phyloP scores from a whole-genome alignment of 2,797 vertebrate genomes.

The Aldrovandia affinis region DNA sequence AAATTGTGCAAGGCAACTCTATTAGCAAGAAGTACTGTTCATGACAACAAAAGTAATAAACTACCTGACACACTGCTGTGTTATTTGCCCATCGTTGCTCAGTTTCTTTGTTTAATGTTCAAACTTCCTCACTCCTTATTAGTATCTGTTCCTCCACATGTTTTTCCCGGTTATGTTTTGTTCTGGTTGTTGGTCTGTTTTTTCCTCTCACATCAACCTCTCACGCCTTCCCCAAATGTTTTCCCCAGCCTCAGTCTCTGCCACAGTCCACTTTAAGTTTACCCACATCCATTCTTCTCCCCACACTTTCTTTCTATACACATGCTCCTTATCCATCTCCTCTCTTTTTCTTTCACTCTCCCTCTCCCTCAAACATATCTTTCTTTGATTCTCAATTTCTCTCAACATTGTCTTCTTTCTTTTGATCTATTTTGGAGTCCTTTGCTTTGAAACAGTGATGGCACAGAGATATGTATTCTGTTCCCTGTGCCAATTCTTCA shows the following conservation, averaged over 20 bases:
- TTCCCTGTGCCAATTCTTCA: not conserved
- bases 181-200: constrained; percentile 36
- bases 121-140: not conserved
- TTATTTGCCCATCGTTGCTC: not conserved
- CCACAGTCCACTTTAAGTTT: not conserved
- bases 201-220: constrained; percentile 35
- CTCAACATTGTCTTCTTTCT: not conserved
- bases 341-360: not conserved
- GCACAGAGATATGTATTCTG: not conserved
- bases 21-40: too few relatives aligned
- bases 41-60: not conserved
- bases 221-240: constrained; percentile 51
- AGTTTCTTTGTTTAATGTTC: not conserved
- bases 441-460: not conserved
- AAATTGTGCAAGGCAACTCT: too few relatives aligned
- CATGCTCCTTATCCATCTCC: not conserved
- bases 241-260: not conserved
- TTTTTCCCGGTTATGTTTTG: not conserved
- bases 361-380: not conserved
- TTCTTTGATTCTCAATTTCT: constrained; percentile 9
- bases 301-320: not conserved
- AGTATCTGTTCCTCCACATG: not conserved
- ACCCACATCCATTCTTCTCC: not conserved
- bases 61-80: too few relatives aligned
- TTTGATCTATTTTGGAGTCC: not conserved